Evolutionary conservation across 2,797 vertebrate genomes (phyloP).

Genomic region (Lepidocolaptes lacrymiger): DNA sequence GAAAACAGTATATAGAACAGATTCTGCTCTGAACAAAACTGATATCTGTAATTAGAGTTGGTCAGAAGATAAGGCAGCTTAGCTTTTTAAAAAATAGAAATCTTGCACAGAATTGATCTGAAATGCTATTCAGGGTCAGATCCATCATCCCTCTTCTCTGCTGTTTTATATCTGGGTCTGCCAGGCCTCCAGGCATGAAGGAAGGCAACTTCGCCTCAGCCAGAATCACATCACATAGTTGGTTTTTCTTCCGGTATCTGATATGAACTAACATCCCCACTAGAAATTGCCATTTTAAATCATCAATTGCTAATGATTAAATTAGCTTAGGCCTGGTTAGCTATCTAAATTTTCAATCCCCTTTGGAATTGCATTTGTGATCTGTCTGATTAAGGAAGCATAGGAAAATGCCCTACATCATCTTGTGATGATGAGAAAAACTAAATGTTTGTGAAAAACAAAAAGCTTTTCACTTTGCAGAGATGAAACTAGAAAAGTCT

Average conservation of each 20-base stretch:
- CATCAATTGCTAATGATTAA: slow-evolving; percentile 4
- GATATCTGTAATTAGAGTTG: background rate
- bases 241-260: background rate
- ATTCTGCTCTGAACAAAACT: background rate
- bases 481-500: background rate
- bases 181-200: background rate
- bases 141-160: background rate
- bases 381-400: background rate
- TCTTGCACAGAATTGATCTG: background rate
- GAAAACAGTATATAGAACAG: background rate
- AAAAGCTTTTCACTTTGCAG: background rate
- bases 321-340: slow-evolving; percentile 6
- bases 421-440: background rate
- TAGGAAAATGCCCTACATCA: background rate
- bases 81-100: background rate
- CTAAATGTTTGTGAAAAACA: background rate
- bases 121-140: background rate
- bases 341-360: background rate
- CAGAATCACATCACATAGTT: background rate
- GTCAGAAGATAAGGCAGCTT: background rate
- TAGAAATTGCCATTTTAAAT: slow-evolving; percentile 3
- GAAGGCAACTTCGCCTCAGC: slow-evolving; percentile 8
- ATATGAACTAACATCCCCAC: background rate
- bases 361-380: background rate
- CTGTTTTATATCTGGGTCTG: background rate